Base-by-base conservation (phyloP, 2,888 invertebrate species). In the Aleiodes alternator region DNA sequence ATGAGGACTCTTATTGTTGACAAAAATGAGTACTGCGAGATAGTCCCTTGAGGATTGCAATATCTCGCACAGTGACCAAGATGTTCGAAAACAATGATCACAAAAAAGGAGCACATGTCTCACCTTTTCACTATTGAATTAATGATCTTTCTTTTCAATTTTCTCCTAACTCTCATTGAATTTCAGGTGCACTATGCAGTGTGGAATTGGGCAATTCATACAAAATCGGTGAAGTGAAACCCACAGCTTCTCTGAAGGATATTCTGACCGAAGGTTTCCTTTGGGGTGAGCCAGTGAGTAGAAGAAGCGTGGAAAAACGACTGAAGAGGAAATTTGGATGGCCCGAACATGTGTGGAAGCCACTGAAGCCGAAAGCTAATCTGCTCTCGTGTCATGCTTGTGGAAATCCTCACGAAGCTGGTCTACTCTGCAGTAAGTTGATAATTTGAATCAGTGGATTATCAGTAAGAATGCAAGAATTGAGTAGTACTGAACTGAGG, bases 371-470 rank as follows among this genome's bases (percentile, higher is more conserved):
- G 0, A 96, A 95, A 87, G 94, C 90, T 4, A 93, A 95, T 88
- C 90, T 98, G 43, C 90, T 94, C 79, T 92, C 93, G 0, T 98
- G 98, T 85, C 91, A 93, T 78, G 92, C 92, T 61, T 98, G 98
- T 90, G 98, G 98, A 0, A 93, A 96, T 88, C 93, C 95, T 90
- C 93, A 96, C 88, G 95, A 97, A 90, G 91, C 92, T 74, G 94
- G 94, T 64, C 91, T 93, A 66, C 90, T 98, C 61, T 98, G 98
- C 90, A 94, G 97, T 97, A 92, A 92, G 92, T 91, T 59, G 59
- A 61, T 43, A 38, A 64, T 50, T 34, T 55, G 73, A 16, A 7
- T 55, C 11, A 9, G n/a, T 51, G 53, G 23, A 64, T 73, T 61
- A 12, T 11, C 3, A 57, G 1, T 34, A 34, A 34, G 4, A 34